phyloP scores from a whole-genome alignment of 2,113 vertebrate species.

The Phrynocephalus versicolor region DNA sequence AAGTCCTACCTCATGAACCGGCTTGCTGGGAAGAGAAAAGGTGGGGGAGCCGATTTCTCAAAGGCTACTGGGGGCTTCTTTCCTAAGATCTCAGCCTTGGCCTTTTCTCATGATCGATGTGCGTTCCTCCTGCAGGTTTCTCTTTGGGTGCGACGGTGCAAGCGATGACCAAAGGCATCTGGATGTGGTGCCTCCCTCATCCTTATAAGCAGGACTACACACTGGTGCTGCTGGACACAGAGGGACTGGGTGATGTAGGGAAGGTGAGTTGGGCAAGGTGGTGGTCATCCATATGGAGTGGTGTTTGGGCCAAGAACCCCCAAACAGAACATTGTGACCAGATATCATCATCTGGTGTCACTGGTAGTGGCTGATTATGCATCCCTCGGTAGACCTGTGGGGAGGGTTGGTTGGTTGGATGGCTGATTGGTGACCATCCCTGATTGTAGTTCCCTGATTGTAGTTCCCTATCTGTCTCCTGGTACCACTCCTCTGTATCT shows the following conservation, averaged over 20 bases:
- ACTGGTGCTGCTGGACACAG: slow-evolving; percentile 67
- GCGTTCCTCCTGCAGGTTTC: slow-evolving; percentile 59
- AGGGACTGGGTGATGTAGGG: slow-evolving; percentile 64
- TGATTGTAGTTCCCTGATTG: no score
- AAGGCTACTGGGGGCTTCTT: no score
- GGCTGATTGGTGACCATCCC: no score
- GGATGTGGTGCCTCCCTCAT: slow-evolving; percentile 70
- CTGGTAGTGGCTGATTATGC: no score
- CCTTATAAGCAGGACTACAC: slow-evolving; percentile 39
- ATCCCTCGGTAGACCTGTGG: no score
- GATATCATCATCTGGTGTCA: no score
- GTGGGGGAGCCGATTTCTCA: slow-evolving; percentile 7
- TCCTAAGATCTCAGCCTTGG: neutral
- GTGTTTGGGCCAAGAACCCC: no score
- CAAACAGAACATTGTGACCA: neutral
- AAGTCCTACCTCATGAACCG: slow-evolving; percentile 60
- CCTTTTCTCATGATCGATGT: neutral
- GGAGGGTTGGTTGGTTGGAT: no score
- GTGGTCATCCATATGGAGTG: no score
- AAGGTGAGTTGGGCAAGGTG: slow-evolving; percentile 51
- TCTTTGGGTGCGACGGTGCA: slow-evolving; percentile 69
- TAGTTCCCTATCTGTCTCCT: no score
- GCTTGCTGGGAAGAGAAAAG: slow-evolving; percentile 36
- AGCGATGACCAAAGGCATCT: slow-evolving; percentile 38
- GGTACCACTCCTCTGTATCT: no score